Evolutionary conservation across 1,140 invertebrate genomes (phyloP), one percentile per base, ranked within the genome.

Genomic region (Thaumatotibia leucotreta): DNA sequence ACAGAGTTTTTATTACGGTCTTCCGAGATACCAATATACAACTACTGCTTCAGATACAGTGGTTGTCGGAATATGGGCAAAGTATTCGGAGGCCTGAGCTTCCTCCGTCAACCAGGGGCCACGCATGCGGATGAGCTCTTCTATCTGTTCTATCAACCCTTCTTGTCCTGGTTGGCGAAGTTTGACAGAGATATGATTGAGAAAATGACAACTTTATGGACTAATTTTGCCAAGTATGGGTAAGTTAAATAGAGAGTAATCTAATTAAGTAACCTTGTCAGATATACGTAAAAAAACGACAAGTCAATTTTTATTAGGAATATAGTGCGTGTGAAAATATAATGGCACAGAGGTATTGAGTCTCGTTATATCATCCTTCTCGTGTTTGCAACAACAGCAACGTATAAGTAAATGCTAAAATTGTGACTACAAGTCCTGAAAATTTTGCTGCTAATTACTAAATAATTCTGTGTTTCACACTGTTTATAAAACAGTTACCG

Each of bases 1-100:
- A 80, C 73, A 8, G 79, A 86, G 54, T 62, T 81, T 22, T 71
- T 82, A 66, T 39, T 82, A 22, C 69, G 77, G 3, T 80, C 71
- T 2, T 83, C 68, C 54, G 71, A 80, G 10, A 69, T n/a, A 20
- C 33, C 64, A 6, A 45, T 66, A 22, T 66, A 63, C 29, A 65
- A 5, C 8, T 67, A 68, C n/a, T 17, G 31, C 23, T 35, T 70
- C n/a, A 27, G 29, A 23, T 61, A 66, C 29, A 17, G 11, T n/a
- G 64, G 63, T n/a, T 64, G 29, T 27, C 9, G 64, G 22, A 74
- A 74, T 32, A 29, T 67, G 10, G 32, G 9, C 27, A 67, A 70
- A 22, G 9, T 63, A 5, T 20, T 31, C 9, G 39, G 17, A 45
- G 39, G 22, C 9, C 14, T 52, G 14, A 10, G 9, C 10, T 49